These are phyloP conservation scores for Parochlus steinenii DNA, from an alignment of 2,888 invertebrate genomes.

Conservation along the genomic window DNA sequence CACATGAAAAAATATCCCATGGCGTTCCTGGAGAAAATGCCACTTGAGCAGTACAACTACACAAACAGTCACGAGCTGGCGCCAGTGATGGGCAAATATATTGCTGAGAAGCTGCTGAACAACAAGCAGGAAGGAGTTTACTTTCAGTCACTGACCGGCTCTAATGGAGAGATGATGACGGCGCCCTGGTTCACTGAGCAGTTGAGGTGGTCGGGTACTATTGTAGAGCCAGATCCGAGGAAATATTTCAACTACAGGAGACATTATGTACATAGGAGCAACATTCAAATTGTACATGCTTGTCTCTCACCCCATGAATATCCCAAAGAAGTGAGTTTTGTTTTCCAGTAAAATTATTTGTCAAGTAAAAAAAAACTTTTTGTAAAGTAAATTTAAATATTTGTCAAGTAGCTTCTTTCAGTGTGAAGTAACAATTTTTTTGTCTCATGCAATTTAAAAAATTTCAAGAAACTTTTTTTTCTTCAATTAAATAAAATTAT, in stretches of 20 bases:
- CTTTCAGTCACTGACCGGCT: slow-evolving; percentile 45
- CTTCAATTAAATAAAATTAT: background rate
- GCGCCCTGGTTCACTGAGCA: slow-evolving; percentile 54
- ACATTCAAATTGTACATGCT: slow-evolving; percentile 52
- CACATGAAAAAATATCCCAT: slow-evolving; percentile 38
- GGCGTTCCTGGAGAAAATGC: slow-evolving; percentile 21
- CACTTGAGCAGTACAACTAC: slow-evolving; percentile 21
- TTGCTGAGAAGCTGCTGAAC: slow-evolving; percentile 23
- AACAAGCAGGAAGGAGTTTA: slow-evolving; percentile 46
- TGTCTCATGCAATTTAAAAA: background rate
- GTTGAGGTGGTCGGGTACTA: slow-evolving; percentile 56
- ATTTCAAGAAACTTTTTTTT: no score
- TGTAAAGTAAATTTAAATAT: background rate
- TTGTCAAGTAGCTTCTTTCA: background rate
- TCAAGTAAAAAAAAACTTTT: slow-evolving; percentile 6
- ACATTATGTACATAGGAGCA: slow-evolving; percentile 37
- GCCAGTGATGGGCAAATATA: slow-evolving; percentile 26
- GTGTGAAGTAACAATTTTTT: background rate
- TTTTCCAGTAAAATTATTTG: background rate
- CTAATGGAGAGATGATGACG: slow-evolving; percentile 41
- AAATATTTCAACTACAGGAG: slow-evolving; percentile 50
- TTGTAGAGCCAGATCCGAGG: slow-evolving; percentile 60
- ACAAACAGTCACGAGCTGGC: slow-evolving; percentile 23
- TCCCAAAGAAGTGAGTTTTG: slow-evolving; percentile 47
- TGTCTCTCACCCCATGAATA: slow-evolving; percentile 62